Base-by-base conservation (phyloP, 2,113 vertebrate genomes). In the Dromas ardeola region DNA sequence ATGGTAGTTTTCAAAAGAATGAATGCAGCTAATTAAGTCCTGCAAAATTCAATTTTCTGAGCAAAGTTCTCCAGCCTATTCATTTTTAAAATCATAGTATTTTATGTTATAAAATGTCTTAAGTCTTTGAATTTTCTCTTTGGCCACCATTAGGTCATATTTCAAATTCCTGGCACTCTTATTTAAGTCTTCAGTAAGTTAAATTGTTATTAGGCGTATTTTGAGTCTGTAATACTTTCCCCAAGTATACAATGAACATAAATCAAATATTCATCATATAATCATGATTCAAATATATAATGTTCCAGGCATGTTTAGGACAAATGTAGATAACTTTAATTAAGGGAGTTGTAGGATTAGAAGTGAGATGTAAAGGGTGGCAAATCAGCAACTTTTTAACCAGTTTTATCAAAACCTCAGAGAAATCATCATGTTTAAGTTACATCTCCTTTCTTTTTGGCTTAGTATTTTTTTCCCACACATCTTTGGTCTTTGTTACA, bases 111-210 rank as follows among this genome's bases (percentile, higher is more conserved):
- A 81, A 88, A 91, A 86, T 72, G 38, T 45, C 40, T 93, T 63
- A 79, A 67, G 52, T 34, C 23, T 88, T 90, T 81, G 63, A 86
- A 61, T 92, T 95, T 94, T 88, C 59, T 59, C 59, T 95, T 93
- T 92, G 88, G 73, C 56, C 61, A 92, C 76, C 61, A 61, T 84
- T 89, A 78, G 56, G 61, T 72, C 80, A 65, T 95, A 92, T 88
- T 92, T 97, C 80, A 95, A 86, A 81, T 92, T 94, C 61, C 69
- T 97, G 83, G 86, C 34, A 36, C 72, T 71, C 69, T 91, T 71
- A 71, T 56, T 91, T 74, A 93, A 86, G 29, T 74, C 86, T 93
- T 84, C 76, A 84, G 20, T 84, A 92, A 71, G 43, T 91, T 86
- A 86, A 86, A 86, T 63, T 67, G 36, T 67, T 93, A 74, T 87